phyloP scores from a whole-genome alignment of 2,113 vertebrate genomes.

The Chroicocephalus ridibundus region DNA sequence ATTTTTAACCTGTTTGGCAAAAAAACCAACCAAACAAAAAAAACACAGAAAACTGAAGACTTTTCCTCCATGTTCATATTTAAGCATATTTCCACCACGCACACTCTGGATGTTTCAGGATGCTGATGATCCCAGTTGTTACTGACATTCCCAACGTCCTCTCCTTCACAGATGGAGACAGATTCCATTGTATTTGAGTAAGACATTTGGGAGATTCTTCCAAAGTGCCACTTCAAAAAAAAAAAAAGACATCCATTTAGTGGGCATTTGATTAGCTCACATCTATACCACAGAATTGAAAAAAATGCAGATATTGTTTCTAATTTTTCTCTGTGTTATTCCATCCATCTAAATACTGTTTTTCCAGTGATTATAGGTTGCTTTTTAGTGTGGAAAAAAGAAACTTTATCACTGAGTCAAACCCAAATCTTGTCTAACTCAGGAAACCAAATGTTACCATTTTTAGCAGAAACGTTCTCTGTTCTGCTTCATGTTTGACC shows the following conservation, averaged over 20 bases:
- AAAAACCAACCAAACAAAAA: not conserved
- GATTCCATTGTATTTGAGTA: not conserved
- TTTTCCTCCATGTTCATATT: not conserved
- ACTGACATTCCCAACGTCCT: not conserved
- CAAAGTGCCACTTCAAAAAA: not conserved
- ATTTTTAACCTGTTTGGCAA: not conserved
- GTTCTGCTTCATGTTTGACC: not conserved
- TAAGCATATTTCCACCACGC: accelerated
- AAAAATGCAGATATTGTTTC: not conserved
- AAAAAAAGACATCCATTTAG: not conserved
- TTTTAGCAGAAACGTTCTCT: not conserved
- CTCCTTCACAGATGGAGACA: not conserved
- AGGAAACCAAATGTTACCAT: not conserved
- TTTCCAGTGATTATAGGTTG: not conserved
- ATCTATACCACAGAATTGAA: not conserved
- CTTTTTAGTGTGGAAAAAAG: not conserved
- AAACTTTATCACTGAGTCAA: not conserved
- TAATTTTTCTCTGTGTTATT: not conserved
- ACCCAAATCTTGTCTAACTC: not conserved
- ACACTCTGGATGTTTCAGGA: not conserved
- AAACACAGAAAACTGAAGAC: not conserved
- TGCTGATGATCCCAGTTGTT: not conserved
- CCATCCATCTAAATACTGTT: not conserved
- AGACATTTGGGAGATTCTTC: not conserved
- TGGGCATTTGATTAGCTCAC: not conserved